Percentiles rank a stretch among this genome's conserved stretches.
Evolutionary conservation across 2,797 vertebrate species (phyloP).

Genomic region (Heterohyrax brucei): DNA sequence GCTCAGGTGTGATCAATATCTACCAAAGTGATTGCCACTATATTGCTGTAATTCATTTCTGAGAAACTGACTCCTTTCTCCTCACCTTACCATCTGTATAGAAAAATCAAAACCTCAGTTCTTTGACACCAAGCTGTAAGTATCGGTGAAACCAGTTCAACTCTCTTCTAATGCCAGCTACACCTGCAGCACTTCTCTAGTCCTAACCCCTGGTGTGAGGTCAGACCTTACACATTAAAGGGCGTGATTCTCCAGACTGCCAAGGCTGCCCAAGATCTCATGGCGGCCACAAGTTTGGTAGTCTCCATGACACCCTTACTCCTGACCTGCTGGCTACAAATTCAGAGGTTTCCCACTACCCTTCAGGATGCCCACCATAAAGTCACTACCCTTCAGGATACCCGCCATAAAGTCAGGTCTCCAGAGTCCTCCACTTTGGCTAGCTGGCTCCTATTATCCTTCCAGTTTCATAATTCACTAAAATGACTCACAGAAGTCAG

Average conservation of each 20-base stretch:
- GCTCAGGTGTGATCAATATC: constrained; percentile 84
- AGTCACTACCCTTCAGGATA: not conserved
- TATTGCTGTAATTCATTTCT: not conserved
- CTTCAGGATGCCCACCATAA: not conserved
- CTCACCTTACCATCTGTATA: not conserved
- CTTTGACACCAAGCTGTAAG: not conserved
- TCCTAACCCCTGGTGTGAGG: not conserved
- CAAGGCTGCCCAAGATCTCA: not conserved
- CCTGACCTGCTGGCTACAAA: not conserved
- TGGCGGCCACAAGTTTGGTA: not conserved
- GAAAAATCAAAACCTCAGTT: not conserved
- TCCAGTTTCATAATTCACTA: not conserved
- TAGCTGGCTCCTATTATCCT: not conserved
- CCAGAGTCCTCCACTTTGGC: not conserved
- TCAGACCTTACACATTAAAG: not conserved
- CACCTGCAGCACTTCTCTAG: not conserved
- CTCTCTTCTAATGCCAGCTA: not conserved
- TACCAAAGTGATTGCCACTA: not conserved
- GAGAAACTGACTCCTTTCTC: constrained; percentile 36
- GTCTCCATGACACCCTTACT: not conserved
- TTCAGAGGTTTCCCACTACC: not conserved
- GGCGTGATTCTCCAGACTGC: not conserved
- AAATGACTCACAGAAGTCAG: not conserved
- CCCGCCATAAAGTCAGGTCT: not conserved
- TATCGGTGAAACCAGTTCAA: not conserved